Conservation (phyloP, 1,140 invertebrate species). For the Wiebesia pumilae region DNA sequence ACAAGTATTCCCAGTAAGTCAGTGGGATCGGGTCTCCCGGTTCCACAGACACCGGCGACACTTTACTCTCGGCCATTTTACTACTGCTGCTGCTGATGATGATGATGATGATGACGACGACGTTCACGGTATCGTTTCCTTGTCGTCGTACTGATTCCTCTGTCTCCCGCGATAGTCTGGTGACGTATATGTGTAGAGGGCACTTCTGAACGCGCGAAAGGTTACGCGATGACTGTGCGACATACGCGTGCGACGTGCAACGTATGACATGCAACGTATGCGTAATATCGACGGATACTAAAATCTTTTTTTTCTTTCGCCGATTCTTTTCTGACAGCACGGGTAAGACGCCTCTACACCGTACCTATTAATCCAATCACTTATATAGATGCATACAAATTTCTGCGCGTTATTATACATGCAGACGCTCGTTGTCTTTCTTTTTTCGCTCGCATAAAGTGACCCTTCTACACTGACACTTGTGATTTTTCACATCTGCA, state of each 20-base stretch:
- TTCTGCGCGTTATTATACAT: neutral
- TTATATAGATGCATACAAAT: neutral
- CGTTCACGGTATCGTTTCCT: neutral
- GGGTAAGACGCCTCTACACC: neutral
- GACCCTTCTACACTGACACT: slow-evolving; percentile 3
- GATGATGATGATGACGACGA: neutral
- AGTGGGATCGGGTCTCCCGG: slow-evolving; percentile 52
- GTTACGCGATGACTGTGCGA: slow-evolving; percentile 30
- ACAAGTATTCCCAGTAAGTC: slow-evolving; percentile 63
- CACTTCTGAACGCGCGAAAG: slow-evolving; percentile 22
- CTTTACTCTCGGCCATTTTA: slow-evolving; percentile 70
- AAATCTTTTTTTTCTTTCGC: neutral
- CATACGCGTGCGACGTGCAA: slow-evolving; percentile 24
- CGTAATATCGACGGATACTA: neutral
- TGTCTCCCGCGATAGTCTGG: neutral
- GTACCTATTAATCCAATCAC: slow-evolving; percentile 41
- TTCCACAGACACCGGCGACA: slow-evolving; percentile 54
- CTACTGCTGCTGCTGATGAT: neutral
- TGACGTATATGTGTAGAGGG: neutral
- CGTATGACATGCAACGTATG: neutral
- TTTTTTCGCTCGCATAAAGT: neutral
- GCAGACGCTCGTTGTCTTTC: neutral
- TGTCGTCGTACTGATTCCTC: neutral
- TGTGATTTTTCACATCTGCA: too few relatives aligned
- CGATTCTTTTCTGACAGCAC: neutral